These are phyloP conservation scores for Gymnocypris eckloni DNA, from an alignment of 2,797 vertebrate genomes.

Conservation along the genomic window DNA sequence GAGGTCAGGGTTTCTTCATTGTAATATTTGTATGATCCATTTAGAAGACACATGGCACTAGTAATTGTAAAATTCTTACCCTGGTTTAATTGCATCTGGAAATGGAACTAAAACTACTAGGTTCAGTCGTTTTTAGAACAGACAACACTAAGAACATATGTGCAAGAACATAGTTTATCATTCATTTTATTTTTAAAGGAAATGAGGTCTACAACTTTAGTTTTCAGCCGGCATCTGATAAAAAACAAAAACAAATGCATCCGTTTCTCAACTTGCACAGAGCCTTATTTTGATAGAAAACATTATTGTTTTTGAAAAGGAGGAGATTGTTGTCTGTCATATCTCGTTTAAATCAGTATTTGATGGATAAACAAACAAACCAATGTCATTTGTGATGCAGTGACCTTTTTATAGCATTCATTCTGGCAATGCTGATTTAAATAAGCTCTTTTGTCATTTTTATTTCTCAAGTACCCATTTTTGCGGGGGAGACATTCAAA, in stretches of 20 bases:
- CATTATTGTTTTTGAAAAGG: neutral
- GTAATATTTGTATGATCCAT: neutral
- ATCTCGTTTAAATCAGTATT: neutral
- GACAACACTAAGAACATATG: neutral
- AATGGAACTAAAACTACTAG: too few relatives aligned
- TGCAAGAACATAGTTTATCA: neutral
- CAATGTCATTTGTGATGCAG: neutral
- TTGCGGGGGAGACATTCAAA: neutral
- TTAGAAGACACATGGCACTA: neutral
- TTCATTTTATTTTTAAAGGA: neutral
- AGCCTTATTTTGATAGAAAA: neutral
- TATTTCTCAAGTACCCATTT: neutral
- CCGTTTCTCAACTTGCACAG: neutral
- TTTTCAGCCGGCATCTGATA: neutral
- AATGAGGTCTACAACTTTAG: neutral
- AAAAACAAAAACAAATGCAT: neutral
- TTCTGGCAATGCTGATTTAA: neutral
- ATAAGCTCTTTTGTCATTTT: neutral
- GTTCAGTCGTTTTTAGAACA: neutral
- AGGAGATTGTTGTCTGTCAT: neutral
- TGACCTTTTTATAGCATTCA: constrained; percentile 2
- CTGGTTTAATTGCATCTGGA: neutral
- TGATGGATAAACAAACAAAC: neutral
- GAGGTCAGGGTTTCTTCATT: constrained; percentile 8
- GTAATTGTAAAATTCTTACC: neutral